Evolutionary conservation across 2,888 invertebrate genomes (phyloP), one percentile per base, ranked within the genome.

Genomic region (Chalcis sispes): DNA sequence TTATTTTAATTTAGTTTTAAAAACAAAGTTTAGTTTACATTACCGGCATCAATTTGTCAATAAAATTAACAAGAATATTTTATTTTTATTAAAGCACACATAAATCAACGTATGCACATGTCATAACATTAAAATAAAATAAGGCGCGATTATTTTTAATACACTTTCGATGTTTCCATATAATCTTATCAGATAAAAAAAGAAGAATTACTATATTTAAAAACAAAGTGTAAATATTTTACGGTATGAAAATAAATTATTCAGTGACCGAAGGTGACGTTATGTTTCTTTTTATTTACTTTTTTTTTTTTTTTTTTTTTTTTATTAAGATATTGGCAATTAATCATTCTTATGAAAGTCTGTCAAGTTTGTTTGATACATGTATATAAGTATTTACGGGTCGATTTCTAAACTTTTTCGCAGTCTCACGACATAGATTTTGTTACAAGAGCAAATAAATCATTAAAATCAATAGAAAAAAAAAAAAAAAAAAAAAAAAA

Each of bases 291-390:
- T 50, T 46, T 69, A 42, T 58, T 23, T 69, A 29, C 10, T 36
- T 10, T 42, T 15, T 46, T 59, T 29, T 40, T 50, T 46, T 69
- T 56, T 58, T 23, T 69, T 42, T 36, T 36, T 10, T 42, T 15
- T 48, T 52, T 69, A 56, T 67, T 74, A 69, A 69, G 64, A 62
- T 64, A 70, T 69, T 54, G 36, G 32, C 48, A 29, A 69, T 75
- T 64, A 75, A 64, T 70, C 50, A 50, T 69, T 64, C 62, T 70
- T 75, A 70, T 70, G 64, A 75, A 75, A 70, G 56, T 69, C 50
- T 74, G 52, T 74, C 69, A 54, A 52, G 58, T 40, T 56, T 18
- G 29, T 23, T 42, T 36, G 56, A 58, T 64, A 72, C 7, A 40
- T 3, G n/a, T 20, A 13, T 15, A 25, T 25, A 10, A 29, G 42